These are phyloP conservation scores for Spea bombifrons DNA, from an alignment of 2,113 vertebrate genomes.

Conservation along the genomic window DNA sequence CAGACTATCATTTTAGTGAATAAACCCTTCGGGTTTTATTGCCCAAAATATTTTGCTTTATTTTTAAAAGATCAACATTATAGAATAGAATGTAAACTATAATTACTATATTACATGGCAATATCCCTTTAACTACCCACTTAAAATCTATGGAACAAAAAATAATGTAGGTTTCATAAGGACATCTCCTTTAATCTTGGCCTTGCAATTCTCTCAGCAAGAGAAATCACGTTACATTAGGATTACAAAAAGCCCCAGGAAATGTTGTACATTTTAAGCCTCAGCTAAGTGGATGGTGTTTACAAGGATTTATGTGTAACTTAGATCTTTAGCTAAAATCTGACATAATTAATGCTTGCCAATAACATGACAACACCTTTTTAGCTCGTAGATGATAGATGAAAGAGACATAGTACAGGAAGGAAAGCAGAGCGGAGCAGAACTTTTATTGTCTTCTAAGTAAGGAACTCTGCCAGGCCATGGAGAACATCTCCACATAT, in stretches of 20 bases:
- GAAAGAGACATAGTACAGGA: conserved; percentile 5
- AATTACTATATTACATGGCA: too few relatives aligned
- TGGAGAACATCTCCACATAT: not conserved
- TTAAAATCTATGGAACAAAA: not conserved
- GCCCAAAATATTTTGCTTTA: too few relatives aligned
- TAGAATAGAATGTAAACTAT: too few relatives aligned
- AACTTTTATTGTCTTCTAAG: not conserved
- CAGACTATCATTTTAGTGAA: too few relatives aligned
- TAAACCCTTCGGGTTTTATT: too few relatives aligned
- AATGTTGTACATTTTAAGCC: conserved; percentile 18
- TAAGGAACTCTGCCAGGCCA: not conserved
- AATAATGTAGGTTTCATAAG: conserved; percentile 11
- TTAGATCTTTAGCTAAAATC: conserved; percentile 34
- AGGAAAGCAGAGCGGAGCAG: conserved; percentile 8
- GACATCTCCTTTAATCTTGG: not conserved
- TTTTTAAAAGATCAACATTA: too few relatives aligned
- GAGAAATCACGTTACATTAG: conserved; percentile 25
- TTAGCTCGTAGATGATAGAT: not conserved
- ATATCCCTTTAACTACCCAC: not conserved
- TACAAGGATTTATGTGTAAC: conserved; percentile 19
- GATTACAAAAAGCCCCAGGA: conserved; percentile 8
- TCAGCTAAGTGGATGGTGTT: conserved; percentile 17
- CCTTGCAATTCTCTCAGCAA: not conserved
- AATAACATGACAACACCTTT: conserved; percentile 25
- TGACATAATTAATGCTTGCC: conserved; percentile 36